Evolutionary conservation across 2,888 invertebrate genomes (phyloP).

Genomic region (Eucriotettix oculatus): DNA sequence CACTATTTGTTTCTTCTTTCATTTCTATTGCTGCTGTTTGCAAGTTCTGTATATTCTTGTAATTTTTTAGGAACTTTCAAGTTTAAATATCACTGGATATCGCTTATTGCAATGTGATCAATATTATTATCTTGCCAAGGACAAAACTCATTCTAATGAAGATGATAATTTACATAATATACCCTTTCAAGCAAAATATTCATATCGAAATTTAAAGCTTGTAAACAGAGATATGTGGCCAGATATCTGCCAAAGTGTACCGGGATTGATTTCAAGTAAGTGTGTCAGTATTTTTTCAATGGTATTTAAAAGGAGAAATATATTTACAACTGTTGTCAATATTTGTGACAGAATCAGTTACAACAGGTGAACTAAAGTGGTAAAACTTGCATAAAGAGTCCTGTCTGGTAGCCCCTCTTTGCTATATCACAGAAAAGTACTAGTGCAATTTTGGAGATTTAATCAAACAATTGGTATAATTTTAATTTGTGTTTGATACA

Average conservation of each 20-base stretch:
- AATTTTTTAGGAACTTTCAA: slow-evolving; percentile 33
- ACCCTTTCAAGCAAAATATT: background rate
- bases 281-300: background rate
- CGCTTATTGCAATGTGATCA: slow-evolving; percentile 36
- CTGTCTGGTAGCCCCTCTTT: too few relatives aligned
- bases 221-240: background rate
- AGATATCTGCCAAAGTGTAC: background rate
- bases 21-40: too few relatives aligned
- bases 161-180: background rate
- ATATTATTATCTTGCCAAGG: slow-evolving; percentile 41
- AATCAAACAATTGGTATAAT: too few relatives aligned
- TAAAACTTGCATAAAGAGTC: too few relatives aligned
- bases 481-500: background rate
- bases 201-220: background rate
- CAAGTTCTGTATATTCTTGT: too few relatives aligned
- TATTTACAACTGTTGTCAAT: too few relatives aligned
- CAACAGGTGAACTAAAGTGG: too few relatives aligned
- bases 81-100: slow-evolving; percentile 38
- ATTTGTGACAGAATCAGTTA: too few relatives aligned
- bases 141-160: slow-evolving; percentile 9
- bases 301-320: too few relatives aligned
- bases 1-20: too few relatives aligned
- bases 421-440: too few relatives aligned
- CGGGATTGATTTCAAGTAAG: background rate
- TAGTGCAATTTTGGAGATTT: too few relatives aligned